Conservation (phyloP, 2,113 vertebrate species). For the Phylloscopus trochilus region DNA sequence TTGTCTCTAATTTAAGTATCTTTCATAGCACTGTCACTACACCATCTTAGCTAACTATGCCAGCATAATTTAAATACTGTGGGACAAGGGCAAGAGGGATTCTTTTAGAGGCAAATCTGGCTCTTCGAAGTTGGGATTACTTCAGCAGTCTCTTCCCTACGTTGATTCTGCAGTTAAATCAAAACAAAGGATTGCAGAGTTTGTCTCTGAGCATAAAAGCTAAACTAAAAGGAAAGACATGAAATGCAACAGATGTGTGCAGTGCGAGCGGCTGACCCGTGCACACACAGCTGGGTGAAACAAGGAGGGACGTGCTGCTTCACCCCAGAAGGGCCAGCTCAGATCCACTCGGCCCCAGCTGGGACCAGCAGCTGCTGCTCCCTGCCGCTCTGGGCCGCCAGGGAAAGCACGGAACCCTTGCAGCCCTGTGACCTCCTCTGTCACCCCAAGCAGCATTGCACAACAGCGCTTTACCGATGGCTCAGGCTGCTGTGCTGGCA, state of each 20-base stretch:
- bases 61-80: not conserved
- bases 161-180: not conserved
- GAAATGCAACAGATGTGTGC: not conserved
- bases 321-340: not conserved
- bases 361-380: not conserved
- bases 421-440: not conserved
- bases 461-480: fast-evolving
- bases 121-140: not conserved
- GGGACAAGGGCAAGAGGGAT: not conserved
- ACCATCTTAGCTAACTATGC: not conserved
- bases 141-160: not conserved
- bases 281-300: not conserved
- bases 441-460: not conserved
- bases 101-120: not conserved
- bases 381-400: not conserved
- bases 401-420: not conserved
- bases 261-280: not conserved
- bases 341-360: not conserved
- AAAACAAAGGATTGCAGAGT: not conserved
- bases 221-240: not conserved
- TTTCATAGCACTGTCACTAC: not conserved
- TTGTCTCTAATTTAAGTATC: not conserved
- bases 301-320: not conserved
- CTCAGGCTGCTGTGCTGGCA: not conserved
- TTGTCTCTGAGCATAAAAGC: not conserved